phyloP scores from a whole-genome alignment of 2,888 invertebrate genomes.

The Epistrophella euchroma region DNA sequence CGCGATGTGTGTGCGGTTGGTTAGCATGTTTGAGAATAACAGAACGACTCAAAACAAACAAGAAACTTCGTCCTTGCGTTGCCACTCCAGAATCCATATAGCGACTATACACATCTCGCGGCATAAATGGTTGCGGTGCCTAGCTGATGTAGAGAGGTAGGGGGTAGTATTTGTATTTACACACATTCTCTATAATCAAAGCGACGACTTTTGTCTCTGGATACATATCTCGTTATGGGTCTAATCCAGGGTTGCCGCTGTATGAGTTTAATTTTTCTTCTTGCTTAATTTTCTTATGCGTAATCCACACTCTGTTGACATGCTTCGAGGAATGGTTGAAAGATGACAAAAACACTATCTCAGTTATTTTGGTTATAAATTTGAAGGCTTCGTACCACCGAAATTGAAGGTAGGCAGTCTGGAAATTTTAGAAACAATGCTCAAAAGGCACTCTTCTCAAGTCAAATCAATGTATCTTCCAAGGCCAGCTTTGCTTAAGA shows the following conservation, averaged over 20 bases:
- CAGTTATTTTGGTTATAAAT: no score
- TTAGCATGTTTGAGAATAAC: constrained; percentile 46
- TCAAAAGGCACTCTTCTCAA: no score
- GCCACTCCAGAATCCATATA: constrained; percentile 20
- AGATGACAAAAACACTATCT: no score
- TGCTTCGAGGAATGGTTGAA: no score
- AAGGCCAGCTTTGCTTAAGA: no score
- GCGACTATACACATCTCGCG: constrained; percentile 36
- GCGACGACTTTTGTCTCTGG: constrained; percentile 69
- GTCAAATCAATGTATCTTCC: no score
- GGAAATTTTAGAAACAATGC: no score
- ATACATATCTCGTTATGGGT: constrained; percentile 60
- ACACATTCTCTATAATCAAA: constrained; percentile 33
- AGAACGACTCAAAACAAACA: constrained; percentile 42
- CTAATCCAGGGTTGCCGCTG: neutral
- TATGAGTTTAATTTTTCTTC: no score
- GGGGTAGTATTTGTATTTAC: constrained; percentile 10
- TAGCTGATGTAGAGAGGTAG: neutral
- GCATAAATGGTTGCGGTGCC: neutral
- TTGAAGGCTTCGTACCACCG: no score
- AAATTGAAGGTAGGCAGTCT: no score
- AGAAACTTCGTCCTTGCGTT: constrained; percentile 40
- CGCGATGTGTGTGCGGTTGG: constrained; percentile 47
- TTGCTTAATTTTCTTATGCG: no score
- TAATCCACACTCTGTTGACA: no score